Conservation (phyloP, 2,888 invertebrate species). For the Cynaeus angustus region DNA sequence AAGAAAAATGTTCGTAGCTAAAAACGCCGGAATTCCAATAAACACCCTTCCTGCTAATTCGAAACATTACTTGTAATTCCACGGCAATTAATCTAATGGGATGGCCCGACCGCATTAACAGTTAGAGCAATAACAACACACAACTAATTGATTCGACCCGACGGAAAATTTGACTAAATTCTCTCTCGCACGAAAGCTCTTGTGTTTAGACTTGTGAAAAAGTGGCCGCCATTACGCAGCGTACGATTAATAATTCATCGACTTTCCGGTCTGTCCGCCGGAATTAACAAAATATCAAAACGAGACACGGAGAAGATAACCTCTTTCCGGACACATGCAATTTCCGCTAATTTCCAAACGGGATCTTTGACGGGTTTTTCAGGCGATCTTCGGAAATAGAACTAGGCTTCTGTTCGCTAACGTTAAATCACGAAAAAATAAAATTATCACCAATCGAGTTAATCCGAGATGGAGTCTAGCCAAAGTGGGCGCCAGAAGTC, state of each 20-base stretch:
- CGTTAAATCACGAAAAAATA: too few relatives aligned
- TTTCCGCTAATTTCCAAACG: slow-evolving; percentile 34
- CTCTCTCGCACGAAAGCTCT: slow-evolving; percentile 9
- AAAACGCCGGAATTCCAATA: slow-evolving; percentile 31
- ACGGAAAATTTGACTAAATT: slow-evolving; percentile 16
- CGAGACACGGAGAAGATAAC: slow-evolving; percentile 37
- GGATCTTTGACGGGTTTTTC: slow-evolving; percentile 2
- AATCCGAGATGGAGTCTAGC: slow-evolving; percentile 10
- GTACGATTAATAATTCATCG: slow-evolving; percentile 36
- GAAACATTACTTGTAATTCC: slow-evolving; percentile 40
- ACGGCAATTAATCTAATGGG: slow-evolving; percentile 41
- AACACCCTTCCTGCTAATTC: slow-evolving; percentile 30
- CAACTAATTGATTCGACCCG: slow-evolving; percentile 36
- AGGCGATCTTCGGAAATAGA: too few relatives aligned
- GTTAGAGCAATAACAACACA: slow-evolving; percentile 37
- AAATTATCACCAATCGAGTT: slow-evolving; percentile 20
- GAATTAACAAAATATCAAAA: slow-evolving; percentile 43
- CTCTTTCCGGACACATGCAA: slow-evolving; percentile 41
- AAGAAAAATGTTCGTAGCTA: slow-evolving; percentile 1
- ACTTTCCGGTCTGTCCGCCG: slow-evolving; percentile 36
- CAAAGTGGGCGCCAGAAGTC: slow-evolving; percentile 18
- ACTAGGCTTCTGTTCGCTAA: too few relatives aligned
- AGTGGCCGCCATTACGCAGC: slow-evolving; percentile 22
- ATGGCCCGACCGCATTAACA: slow-evolving; percentile 40
- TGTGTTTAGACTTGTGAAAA: slow-evolving; percentile 8